Evolutionary conservation across 1,140 invertebrate genomes (phyloP).

Genomic region (Drosophila hydei): DNA sequence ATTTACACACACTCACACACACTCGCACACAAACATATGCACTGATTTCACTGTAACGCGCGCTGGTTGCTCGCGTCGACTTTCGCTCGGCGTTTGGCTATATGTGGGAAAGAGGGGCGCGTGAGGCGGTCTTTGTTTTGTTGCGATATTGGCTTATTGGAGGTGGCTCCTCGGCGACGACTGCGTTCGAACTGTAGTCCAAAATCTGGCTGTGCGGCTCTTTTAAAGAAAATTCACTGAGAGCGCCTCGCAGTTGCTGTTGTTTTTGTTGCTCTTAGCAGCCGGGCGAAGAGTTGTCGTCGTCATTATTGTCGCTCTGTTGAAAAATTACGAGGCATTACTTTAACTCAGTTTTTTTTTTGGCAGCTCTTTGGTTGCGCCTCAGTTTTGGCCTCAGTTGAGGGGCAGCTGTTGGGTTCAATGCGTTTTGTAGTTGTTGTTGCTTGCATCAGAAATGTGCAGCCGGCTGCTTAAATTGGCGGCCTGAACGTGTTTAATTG

Average conservation of each 20-base stretch:
- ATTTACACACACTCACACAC: background rate
- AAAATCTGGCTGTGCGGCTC: constrained; percentile 53
- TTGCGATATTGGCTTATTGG: constrained; percentile 6
- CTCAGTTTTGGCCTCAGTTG: constrained; percentile 12
- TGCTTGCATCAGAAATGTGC: constrained; percentile 59
- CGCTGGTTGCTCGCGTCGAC: constrained; percentile 55
- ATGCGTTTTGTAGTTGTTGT: constrained; percentile 57
- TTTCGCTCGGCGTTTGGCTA: constrained; percentile 59
- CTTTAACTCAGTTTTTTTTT: constrained; percentile 33
- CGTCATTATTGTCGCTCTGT: constrained; percentile 13
- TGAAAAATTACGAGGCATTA: constrained; percentile 52
- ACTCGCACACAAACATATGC: constrained; percentile 7
- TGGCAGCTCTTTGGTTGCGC: constrained; percentile 51
- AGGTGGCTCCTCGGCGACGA: constrained; percentile 67
- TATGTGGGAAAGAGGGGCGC: background rate
- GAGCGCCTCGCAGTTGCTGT: constrained; percentile 51
- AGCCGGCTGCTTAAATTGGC: constrained; percentile 63
- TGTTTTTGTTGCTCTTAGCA: constrained; percentile 48
- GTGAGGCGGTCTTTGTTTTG: constrained; percentile 1
- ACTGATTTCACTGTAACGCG: constrained; percentile 64
- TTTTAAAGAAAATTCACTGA: constrained; percentile 73
- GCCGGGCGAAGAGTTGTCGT: constrained; percentile 49
- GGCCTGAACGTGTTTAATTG: constrained; percentile 61
- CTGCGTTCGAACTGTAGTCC: constrained; percentile 73
- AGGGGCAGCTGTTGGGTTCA: constrained; percentile 56